Percentiles rank a stretch among this genome's conserved stretches.
Conservation (phyloP, 92 coral and sea anemone genomes). For the Siderastrea radians region DNA sequence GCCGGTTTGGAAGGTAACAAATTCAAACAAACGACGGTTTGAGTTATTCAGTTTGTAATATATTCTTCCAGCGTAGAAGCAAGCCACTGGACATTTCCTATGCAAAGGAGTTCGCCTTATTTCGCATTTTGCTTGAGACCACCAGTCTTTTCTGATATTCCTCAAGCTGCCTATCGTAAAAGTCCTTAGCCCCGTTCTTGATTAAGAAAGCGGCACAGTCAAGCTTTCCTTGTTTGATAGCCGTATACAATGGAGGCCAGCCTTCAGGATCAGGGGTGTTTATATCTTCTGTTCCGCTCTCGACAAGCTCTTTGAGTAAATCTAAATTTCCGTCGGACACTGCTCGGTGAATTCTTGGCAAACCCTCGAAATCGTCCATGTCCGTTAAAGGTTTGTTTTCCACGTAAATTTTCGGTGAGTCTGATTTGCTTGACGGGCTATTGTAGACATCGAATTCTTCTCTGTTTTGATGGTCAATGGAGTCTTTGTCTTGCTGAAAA, state of each 20-base stretch:
- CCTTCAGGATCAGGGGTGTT: slow-evolving; percentile 78
- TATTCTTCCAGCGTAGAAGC: no score
- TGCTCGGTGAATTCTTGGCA: slow-evolving; percentile 72
- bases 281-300: slow-evolving; percentile 60
- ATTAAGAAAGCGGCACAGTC: slow-evolving; percentile 76
- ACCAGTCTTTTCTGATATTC: slow-evolving; percentile 69
- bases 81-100: background rate
- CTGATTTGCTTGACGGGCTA: background rate
- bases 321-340: slow-evolving; percentile 53
- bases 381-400: slow-evolving; percentile 15
- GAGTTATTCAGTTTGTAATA: no score
- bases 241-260: slow-evolving; percentile 88
- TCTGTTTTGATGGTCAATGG: background rate
- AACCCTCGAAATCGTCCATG: slow-evolving; percentile 38
- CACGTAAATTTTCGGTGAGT: slow-evolving; percentile 9
- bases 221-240: slow-evolving; percentile 59
- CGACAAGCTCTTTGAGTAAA: slow-evolving; percentile 55
- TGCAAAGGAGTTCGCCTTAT: background rate
- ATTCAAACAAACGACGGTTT: no score
- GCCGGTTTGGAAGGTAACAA: no score
- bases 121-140: background rate
- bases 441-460: background rate
- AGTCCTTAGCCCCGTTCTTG: slow-evolving; percentile 78
- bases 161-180: slow-evolving; percentile 75
- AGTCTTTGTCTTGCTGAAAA: background rate